These are phyloP conservation scores for Mesocricetus auratus DNA, from an alignment of 2,113 vertebrate species.

Conservation along the genomic window DNA sequence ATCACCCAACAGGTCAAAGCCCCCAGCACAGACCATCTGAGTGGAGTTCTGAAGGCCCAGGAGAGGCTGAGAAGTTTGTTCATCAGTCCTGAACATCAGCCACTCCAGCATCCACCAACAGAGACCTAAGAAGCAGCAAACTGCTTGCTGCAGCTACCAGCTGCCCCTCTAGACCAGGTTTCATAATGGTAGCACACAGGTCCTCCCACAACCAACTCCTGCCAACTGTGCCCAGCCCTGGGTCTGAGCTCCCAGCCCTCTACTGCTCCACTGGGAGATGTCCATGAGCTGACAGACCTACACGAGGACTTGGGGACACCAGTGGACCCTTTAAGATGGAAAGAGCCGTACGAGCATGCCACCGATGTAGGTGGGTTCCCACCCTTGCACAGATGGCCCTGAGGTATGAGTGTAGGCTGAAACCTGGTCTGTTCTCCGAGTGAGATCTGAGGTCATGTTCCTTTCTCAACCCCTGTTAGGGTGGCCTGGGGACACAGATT, in stretches of 20 bases:
- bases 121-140: rapidly evolving
- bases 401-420: neutral
- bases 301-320: rapidly evolving
- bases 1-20: neutral
- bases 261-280: neutral
- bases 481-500: conserved; percentile 35
- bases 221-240: rapidly evolving
- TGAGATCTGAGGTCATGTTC: neutral
- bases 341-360: rapidly evolving
- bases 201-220: rapidly evolving
- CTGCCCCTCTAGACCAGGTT: rapidly evolving
- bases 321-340: neutral
- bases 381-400: rapidly evolving
- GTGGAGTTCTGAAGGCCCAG: rapidly evolving
- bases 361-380: rapidly evolving
- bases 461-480: neutral
- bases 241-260: rapidly evolving
- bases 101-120: rapidly evolving
- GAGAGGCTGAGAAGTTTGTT: neutral
- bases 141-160: rapidly evolving
- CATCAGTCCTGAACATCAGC: too few species aligned
- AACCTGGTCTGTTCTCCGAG: neutral
- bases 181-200: rapidly evolving
- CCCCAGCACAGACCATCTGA: neutral
- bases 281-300: rapidly evolving